phyloP scores from a whole-genome alignment of 1,140 invertebrate species.

The Philotrypesis tridentata region DNA sequence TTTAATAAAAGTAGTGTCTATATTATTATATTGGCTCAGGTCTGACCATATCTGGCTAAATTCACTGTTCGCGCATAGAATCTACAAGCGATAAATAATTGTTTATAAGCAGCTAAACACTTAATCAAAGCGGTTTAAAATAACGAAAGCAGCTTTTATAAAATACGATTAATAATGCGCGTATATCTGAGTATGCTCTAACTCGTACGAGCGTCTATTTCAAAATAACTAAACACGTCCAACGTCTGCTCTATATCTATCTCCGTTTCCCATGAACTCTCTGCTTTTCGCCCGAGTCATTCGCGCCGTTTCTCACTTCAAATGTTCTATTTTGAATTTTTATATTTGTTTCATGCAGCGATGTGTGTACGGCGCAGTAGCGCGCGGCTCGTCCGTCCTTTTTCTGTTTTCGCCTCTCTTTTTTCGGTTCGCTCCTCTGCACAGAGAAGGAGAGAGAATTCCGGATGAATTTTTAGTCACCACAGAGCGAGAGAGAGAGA shows the following conservation, averaged over 20 bases:
- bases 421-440: neutral
- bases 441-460: neutral
- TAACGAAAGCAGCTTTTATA: neutral
- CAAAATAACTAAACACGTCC: conserved; percentile 20
- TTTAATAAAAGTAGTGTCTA: no score
- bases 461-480: conserved; percentile 16
- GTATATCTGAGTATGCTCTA: no score
- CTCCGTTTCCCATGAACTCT: neutral
- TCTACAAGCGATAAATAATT: neutral
- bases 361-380: neutral
- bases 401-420: neutral
- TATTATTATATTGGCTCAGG: neutral
- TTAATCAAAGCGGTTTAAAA: neutral
- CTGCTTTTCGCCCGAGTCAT: neutral
- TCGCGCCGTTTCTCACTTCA: neutral
- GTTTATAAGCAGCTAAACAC: neutral
- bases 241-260: conserved; percentile 23
- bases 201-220: neutral
- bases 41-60: conserved; percentile 41
- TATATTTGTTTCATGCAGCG: conserved; percentile 12
- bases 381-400: neutral
- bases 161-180: no score
- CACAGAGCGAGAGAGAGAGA: neutral
- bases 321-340: conserved; percentile 42
- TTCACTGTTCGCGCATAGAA: conserved; percentile 27